Percentiles rank a stretch among this genome's conserved stretches.
Conservation (phyloP, 2,113 vertebrate genomes). For the Maylandia zebra region DNA sequence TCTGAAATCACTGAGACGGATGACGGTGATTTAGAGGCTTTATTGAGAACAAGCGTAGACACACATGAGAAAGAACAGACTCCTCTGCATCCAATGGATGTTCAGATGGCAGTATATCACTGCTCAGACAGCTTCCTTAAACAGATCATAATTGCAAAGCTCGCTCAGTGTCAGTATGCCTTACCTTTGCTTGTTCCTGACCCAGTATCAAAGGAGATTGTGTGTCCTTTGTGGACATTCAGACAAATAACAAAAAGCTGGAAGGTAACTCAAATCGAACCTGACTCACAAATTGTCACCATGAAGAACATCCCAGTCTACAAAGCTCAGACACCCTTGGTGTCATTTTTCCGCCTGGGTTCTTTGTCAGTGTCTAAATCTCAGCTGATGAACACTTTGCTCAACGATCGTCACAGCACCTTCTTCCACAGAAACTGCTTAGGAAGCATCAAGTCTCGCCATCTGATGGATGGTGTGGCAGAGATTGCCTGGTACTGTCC, state of each 20-base stretch:
- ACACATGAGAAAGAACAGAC: background rate
- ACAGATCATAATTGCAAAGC: constrained; percentile 47
- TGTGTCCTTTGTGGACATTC: constrained; percentile 67
- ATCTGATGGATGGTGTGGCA: constrained; percentile 68
- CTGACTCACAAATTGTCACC: background rate
- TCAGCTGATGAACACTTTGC: constrained; percentile 69
- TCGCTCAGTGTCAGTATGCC: background rate
- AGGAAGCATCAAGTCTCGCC: constrained; percentile 53
- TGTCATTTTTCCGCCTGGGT: constrained; percentile 71
- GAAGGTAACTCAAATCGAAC: constrained; percentile 25
- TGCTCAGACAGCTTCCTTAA: constrained; percentile 62
- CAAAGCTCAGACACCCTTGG: constrained; percentile 51
- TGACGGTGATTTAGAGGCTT: background rate
- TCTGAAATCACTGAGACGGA: background rate
- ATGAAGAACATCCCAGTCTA: constrained; percentile 50
- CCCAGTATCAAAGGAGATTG: constrained; percentile 17
- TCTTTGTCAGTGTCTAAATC: constrained; percentile 72
- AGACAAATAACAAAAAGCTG: constrained; percentile 66
- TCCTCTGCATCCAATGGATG: constrained; percentile 66
- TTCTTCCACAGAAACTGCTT: constrained; percentile 70
- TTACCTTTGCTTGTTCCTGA: background rate
- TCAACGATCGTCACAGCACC: constrained; percentile 38
- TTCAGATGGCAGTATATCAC: constrained; percentile 73
- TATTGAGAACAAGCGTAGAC: background rate
- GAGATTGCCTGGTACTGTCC: constrained; percentile 79